phyloP scores from a whole-genome alignment of 2,888 invertebrate species.

The Mythimna lalbum region DNA sequence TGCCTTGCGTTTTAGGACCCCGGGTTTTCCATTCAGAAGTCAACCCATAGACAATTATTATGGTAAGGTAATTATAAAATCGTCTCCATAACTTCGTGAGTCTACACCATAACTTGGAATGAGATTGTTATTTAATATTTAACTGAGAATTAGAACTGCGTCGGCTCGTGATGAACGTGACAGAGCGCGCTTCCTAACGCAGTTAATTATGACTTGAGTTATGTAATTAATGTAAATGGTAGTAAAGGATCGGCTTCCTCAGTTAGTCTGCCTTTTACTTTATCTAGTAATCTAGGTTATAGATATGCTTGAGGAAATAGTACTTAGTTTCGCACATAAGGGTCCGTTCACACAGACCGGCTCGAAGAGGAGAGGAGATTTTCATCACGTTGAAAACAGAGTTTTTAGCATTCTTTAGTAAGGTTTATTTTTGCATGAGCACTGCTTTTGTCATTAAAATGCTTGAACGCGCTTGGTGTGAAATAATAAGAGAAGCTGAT shows the following conservation, averaged over 20 bases:
- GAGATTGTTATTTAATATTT: conserved; percentile 36
- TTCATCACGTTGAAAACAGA: too few species aligned
- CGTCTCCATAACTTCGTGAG: conserved; percentile 10
- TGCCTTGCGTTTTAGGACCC: too few species aligned
- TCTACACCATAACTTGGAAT: not conserved
- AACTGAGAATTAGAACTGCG: conserved; percentile 14
- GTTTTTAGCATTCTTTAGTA: too few species aligned
- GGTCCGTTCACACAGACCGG: too few species aligned
- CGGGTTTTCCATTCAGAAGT: too few species aligned
- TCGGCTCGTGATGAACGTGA: conserved; percentile 42
- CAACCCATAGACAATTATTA: too few species aligned
- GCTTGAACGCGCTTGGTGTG: too few species aligned
- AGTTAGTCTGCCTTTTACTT: conserved; percentile 22
- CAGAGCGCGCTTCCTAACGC: conserved; percentile 38
- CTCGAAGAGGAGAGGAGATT: too few species aligned
- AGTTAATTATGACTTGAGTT: conserved; percentile 34
- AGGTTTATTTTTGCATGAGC: too few species aligned
- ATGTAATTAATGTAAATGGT: conserved; percentile 35
- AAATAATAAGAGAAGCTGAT: too few species aligned
- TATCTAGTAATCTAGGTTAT: conserved; percentile 3
- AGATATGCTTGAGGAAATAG: not conserved
- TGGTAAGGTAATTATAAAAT: not conserved
- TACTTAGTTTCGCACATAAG: not conserved
- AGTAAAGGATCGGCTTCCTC: conserved; percentile 8
- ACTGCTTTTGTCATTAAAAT: too few species aligned